A percentile compares a stretch with the other conserved stretches of the same genome.
These are phyloP conservation scores for Syrmaticus mikado DNA, from an alignment of 2,113 vertebrate species.

Conservation along the genomic window DNA sequence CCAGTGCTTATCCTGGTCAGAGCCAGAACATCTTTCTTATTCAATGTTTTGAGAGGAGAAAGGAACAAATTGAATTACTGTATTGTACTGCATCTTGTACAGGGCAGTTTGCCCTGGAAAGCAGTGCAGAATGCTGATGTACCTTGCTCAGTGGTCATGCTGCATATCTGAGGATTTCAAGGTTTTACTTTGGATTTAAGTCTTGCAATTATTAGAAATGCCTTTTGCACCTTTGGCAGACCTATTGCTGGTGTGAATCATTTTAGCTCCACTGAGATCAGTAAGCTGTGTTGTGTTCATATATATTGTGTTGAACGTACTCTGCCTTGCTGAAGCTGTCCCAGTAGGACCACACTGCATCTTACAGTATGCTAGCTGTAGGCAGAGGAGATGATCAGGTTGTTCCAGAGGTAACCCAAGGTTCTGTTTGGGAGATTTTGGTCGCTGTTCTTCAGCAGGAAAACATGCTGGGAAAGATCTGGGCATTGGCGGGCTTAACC, in stretches of 20 bases:
- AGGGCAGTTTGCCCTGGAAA: not conserved
- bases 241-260: not conserved
- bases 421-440: not conserved
- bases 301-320: not conserved
- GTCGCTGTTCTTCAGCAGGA: accelerated
- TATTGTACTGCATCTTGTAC: not conserved
- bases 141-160: not conserved
- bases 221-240: not conserved
- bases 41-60: not conserved
- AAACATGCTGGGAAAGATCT: not conserved
- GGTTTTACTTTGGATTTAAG: not conserved
- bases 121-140: accelerated
- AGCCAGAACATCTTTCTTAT: not conserved
- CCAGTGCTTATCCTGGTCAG: not conserved
- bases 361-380: not conserved
- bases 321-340: not conserved
- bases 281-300: not conserved
- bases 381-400: not conserved
- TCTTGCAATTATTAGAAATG: not conserved
- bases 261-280: not conserved
- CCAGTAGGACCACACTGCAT: not conserved
- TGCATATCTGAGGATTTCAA: not conserved
- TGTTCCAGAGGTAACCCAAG: not conserved
- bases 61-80: accelerated
- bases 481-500: not conserved